Percentiles rank a stretch among this genome's conserved stretches.
phyloP scores from a whole-genome alignment of 1,140 invertebrate species.

The Teleopsis dalmanni region DNA sequence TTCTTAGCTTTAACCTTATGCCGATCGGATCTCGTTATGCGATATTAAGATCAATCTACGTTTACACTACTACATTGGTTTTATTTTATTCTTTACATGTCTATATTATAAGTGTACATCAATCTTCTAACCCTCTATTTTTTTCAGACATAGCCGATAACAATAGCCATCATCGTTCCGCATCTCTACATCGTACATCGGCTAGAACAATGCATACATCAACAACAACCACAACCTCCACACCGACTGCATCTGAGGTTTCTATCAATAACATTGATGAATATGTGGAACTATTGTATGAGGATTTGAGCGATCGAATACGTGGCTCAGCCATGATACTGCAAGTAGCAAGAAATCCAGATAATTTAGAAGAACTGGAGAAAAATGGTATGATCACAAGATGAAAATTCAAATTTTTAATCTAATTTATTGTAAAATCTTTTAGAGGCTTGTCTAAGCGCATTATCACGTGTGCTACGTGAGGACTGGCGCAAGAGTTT shows the following conservation, averaged over 20 bases:
- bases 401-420: not conserved
- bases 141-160: conserved; percentile 33
- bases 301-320: conserved; percentile 88
- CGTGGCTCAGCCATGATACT: conserved; percentile 86
- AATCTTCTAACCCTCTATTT: not conserved
- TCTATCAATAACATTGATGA: conserved; percentile 79
- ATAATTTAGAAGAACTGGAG: conserved; percentile 88
- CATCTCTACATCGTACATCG: conserved; percentile 19
- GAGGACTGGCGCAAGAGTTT: conserved; percentile 97
- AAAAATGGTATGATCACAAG: conserved; percentile 64
- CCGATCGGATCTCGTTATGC: too few species aligned
- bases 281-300: conserved; percentile 95
- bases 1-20: too few species aligned
- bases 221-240: conserved; percentile 8
- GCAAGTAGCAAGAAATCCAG: conserved; percentile 82
- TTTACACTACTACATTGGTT: too few species aligned
- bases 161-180: conserved; percentile 29
- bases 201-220: conserved; percentile 17
- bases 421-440: conserved; percentile 21
- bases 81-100: not conserved
- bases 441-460: conserved; percentile 91
- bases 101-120: not conserved
- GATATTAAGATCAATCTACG: too few species aligned
- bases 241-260: conserved; percentile 44
- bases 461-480: conserved; percentile 84